Evolutionary conservation across 2,888 invertebrate genomes (phyloP), one percentile per base, ranked within the genome.

Genomic region (Homarus gammarus): DNA sequence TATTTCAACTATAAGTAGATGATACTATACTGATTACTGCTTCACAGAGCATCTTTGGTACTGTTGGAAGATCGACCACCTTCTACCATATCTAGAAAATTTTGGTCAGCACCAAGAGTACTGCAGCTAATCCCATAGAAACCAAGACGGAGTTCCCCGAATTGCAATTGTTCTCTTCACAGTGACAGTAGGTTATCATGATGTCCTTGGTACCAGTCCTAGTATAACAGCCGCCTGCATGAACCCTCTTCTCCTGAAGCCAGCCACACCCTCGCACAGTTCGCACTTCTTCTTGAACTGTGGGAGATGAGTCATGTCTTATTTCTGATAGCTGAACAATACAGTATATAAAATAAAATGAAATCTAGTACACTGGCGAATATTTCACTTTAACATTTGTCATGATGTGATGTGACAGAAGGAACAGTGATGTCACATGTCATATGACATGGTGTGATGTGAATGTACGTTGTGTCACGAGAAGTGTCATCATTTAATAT

Each of bases 131-230:
- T 18, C 83, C 75, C 83, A 83, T 18, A 33, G 83, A 83, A 56
- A 83, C 77, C 64, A 83, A 15, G 22, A 88, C 56, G 18, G 82
- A 64, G 36, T 56, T 77, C 5, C 72, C 91, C 10, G 85, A 33
- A 83, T 91, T 91, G 68, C 91, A 91, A 22, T 75, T 64, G 64
- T 91, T 83, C 1, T 49, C 18, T 22, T 81, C 44, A 72, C 91
- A 91, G 85, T 90, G 87, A 81, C 91, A 91, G 85, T 87, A 91
- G 56, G 85, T 87, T n/a, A 87, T 78, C 85, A 89, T 90, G 81
- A 92, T 33, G 68, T 92, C 87, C 79, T 91, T 91, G 49, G 89
- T 91, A 78, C 92, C 89, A 15, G 89, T 90, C 78, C 92, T 81
- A 49, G 84, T 87, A 85, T 89, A 90, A 75, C 91, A 90, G 22